Percentiles rank a stretch among this genome's conserved stretches.
Conservation (phyloP, 2,113 vertebrate genomes). For the Entelurus aequoreus region DNA sequence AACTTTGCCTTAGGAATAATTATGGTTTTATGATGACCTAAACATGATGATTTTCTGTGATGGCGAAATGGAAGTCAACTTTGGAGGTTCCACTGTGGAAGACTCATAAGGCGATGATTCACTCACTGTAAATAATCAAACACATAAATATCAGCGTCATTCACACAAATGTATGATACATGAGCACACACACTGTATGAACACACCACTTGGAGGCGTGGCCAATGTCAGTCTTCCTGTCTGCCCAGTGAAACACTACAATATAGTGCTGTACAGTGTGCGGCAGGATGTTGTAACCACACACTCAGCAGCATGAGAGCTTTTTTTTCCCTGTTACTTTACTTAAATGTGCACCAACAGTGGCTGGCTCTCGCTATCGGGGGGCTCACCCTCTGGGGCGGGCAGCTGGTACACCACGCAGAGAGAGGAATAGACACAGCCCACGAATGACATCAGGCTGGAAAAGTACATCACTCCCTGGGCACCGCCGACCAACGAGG, state of each 20-base stretch:
- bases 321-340: conserved; percentile 11
- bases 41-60: too few species aligned
- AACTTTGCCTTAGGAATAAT: too few species aligned
- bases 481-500: conserved; percentile 89
- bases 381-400: conserved; percentile 74
- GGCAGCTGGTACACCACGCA: conserved; percentile 88
- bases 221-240: conserved; percentile 62
- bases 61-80: too few species aligned
- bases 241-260: conserved; percentile 34
- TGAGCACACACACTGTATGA: conserved; percentile 58
- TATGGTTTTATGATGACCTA: too few species aligned
- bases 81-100: neutral
- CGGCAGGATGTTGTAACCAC: conserved; percentile 37
- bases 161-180: conserved; percentile 24
- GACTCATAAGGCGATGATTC: conserved; percentile 32
- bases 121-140: conserved; percentile 42
- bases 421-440: conserved; percentile 92
- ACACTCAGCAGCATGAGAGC: conserved; percentile 25
- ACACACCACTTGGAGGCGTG: conserved; percentile 25
- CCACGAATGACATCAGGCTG: conserved; percentile 90
- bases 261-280: conserved; percentile 56
- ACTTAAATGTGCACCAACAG: conserved; percentile 76
- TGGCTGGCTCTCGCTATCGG: conserved; percentile 81
- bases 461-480: conserved; percentile 96
- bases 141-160: conserved; percentile 10